Evolutionary conservation across 2,113 vertebrate species (phyloP), one percentile per base, ranked within the genome.

Genomic region (Corythornis madagascariensis): DNA sequence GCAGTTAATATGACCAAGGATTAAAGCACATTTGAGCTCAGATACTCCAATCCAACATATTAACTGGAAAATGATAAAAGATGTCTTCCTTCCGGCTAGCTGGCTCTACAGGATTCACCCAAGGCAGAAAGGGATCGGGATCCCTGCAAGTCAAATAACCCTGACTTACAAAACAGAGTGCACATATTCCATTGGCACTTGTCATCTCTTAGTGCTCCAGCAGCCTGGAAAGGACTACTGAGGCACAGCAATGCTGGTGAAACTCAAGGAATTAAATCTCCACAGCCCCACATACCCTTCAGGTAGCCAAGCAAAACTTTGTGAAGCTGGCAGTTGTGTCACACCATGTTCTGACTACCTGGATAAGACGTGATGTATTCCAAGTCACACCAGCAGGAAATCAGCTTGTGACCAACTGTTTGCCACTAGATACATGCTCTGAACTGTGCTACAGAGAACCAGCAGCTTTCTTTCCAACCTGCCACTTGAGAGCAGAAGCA

Each of bases 301-400:
- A 73, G 45, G 26, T 3, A 80, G 50, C 35, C 59, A 76, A 56
- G 52, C 14, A 91, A 61, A 70, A 60, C 47, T 43, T 29, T 16
- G 33, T 8, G 48, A 52, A 65, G 25, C 75, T 75, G 57, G 61
- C 40, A 69, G 42, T 4, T 28, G 72, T 61, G 59, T 70, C 80
- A 40, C 26, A 20, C 47, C 35, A 5, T 6, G 11, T 13, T 77
- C 73, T 45, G 52, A 61, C 24, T 42, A 18, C 31, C 76, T 48
- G 33, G 42, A 35, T 0, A 3, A 88, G 67, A 53, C 0, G 5
- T 40, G 17, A 52, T 1, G 3, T 2, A 48, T 28, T 74, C 77
- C 77, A 84, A 75, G 61, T 52, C 77, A 38, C 20, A 7, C 3
- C 1, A 2, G 43, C 35, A 82, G 43, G 59, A 69, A n/a, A 72